These are phyloP conservation scores for Excalfactoria chinensis DNA, from an alignment of 2,113 vertebrate genomes.

Conservation along the genomic window DNA sequence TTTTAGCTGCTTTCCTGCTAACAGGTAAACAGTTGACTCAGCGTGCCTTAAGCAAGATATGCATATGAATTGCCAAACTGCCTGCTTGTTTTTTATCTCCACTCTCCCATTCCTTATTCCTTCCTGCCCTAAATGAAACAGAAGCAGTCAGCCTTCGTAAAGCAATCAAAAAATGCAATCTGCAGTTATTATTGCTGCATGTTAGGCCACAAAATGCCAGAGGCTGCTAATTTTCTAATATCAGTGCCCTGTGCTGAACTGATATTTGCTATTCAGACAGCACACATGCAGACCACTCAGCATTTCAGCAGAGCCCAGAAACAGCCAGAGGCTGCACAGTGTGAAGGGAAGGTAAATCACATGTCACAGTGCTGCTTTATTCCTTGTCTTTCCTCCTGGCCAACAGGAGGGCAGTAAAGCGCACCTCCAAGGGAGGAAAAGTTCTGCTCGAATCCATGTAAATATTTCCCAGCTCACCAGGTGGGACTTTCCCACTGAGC, in stretches of 20 bases:
- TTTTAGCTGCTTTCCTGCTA: not conserved
- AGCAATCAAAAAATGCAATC: not conserved
- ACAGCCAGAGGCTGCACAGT: not conserved
- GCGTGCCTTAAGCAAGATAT: conserved; percentile 9
- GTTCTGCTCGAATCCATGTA: not conserved
- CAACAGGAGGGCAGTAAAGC: not conserved
- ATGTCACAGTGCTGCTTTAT: not conserved
- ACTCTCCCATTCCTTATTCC: not conserved
- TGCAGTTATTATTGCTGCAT: not conserved
- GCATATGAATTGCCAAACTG: not conserved
- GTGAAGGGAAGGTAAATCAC: not conserved
- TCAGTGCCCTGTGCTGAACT: not conserved
- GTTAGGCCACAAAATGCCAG: not conserved
- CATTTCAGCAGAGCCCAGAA: not conserved
- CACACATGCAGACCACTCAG: not conserved
- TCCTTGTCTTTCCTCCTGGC: not conserved
- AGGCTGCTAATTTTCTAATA: not conserved
- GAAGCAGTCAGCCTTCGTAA: not conserved
- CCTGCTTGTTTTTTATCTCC: not conserved
- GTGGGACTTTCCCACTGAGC: not conserved
- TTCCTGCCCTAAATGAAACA: not conserved
- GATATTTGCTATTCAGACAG: conserved; percentile 22
- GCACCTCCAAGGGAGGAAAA: not conserved
- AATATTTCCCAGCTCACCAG: not conserved
- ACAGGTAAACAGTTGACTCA: conserved; percentile 43